Evolutionary conservation across 2,888 invertebrate genomes (phyloP).

Genomic region (Anodontia alba): DNA sequence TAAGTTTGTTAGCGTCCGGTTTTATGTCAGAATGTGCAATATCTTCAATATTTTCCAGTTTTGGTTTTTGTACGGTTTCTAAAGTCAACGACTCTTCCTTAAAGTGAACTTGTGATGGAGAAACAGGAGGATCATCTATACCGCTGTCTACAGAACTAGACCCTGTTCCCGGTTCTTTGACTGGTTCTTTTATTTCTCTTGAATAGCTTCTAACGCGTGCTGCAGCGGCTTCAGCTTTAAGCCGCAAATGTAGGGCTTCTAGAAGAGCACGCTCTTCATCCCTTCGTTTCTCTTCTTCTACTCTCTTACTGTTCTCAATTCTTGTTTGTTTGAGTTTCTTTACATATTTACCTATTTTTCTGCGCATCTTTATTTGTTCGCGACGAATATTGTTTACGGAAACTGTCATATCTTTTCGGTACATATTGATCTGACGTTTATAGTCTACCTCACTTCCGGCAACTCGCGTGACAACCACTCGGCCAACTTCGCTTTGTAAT

Average conservation of each 20-base stretch:
- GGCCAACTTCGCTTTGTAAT: constrained; percentile 74
- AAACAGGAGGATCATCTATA: constrained; percentile 19
- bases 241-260: constrained; percentile 53
- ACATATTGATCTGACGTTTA: constrained; percentile 70
- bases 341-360: constrained; percentile 60
- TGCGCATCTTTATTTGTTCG: constrained; percentile 66
- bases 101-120: constrained; percentile 40
- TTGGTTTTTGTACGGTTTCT: constrained; percentile 41
- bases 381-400: constrained; percentile 67
- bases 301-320: constrained; percentile 54
- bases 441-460: constrained; percentile 74
- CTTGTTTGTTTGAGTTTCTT: constrained; percentile 63
- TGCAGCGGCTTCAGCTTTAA: constrained; percentile 55
- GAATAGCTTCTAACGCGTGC: constrained; percentile 38
- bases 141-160: constrained; percentile 3
- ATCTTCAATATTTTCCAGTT: constrained; percentile 10
- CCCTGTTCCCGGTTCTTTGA: not conserved
- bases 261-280: constrained; percentile 47
- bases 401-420: constrained; percentile 70
- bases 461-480: constrained; percentile 71
- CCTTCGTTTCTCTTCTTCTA: constrained; percentile 49
- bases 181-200: constrained; percentile 20
- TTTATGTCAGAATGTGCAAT: not conserved
- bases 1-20: not conserved
- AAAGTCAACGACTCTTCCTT: constrained; percentile 33